Percentiles rank a stretch among this genome's conserved stretches.
Evolutionary conservation across 2,888 invertebrate genomes (phyloP).

Genomic region (Tipula lateralis): DNA sequence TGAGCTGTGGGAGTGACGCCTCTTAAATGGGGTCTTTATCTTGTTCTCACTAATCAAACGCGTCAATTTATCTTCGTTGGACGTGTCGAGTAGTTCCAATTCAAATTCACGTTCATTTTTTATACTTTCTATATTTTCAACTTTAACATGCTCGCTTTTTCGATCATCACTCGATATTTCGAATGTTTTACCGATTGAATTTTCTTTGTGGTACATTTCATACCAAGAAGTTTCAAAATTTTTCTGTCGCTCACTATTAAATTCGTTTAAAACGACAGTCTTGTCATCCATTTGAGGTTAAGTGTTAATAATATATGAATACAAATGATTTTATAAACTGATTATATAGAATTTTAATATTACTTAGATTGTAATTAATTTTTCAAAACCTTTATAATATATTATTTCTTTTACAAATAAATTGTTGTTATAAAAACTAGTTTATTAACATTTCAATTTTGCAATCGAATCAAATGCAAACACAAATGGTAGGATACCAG

Average conservation of each 20-base stretch:
- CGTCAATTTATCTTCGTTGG: slow-evolving; percentile 47
- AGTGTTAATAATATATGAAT: background rate
- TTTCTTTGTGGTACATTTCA: background rate
- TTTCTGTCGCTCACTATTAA: background rate
- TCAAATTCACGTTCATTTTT: background rate
- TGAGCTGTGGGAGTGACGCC: slow-evolving; percentile 44
- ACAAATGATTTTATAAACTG: no score
- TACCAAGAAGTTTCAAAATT: background rate
- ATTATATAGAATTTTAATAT: no score
- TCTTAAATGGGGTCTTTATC: slow-evolving; percentile 47
- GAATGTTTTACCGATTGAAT: background rate
- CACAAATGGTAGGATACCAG: no score
- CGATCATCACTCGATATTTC: background rate
- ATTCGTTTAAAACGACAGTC: background rate
- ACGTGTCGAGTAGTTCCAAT: background rate
- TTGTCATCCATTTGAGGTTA: slow-evolving; percentile 11
- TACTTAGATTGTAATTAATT: no score
- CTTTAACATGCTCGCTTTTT: background rate
- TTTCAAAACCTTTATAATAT: no score
- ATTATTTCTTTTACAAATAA: no score
- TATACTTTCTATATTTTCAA: background rate
- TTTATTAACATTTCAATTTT: no score
- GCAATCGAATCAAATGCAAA: background rate
- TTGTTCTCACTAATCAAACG: slow-evolving; percentile 46
- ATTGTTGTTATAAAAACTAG: no score